These are phyloP conservation scores for Junonia oenone DNA, from an alignment of 2,888 invertebrate genomes.

Conservation along the genomic window DNA sequence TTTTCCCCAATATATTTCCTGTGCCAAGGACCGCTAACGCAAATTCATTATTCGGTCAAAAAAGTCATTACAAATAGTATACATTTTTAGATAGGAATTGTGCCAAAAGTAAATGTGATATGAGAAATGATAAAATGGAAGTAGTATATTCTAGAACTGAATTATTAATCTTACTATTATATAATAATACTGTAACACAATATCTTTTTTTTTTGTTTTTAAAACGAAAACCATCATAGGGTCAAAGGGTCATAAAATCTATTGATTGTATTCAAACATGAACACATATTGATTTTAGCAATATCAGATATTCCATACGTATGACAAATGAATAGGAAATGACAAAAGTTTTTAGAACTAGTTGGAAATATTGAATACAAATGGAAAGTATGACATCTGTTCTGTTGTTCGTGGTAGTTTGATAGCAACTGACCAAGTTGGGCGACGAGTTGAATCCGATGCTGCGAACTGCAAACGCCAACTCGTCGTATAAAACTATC, in stretches of 20 bases:
- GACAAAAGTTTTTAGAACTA: not conserved
- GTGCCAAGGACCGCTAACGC: conserved; percentile 8
- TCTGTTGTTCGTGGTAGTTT: too few species aligned
- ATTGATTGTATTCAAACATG: not conserved
- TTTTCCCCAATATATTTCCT: conserved; percentile 2
- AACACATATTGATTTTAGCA: not conserved
- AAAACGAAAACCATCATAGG: too few species aligned
- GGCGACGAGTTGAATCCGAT: conserved; percentile 93
- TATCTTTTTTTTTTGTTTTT: too few species aligned
- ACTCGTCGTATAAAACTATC: conserved; percentile 90
- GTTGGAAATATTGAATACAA: not conserved
- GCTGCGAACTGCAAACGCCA: conserved; percentile 94
- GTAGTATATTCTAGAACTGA: too few species aligned
- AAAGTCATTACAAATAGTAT: not conserved
- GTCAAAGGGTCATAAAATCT: too few species aligned
- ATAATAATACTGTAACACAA: too few species aligned
- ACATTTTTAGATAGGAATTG: too few species aligned
- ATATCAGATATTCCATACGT: too few species aligned
- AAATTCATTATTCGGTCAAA: conserved; percentile 4
- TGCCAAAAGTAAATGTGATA: not conserved
- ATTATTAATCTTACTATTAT: too few species aligned
- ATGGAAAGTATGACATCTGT: too few species aligned
- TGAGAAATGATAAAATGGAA: not conserved
- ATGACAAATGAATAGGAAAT: not conserved
- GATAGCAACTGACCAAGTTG: conserved; percentile 75